These are phyloP conservation scores for Mesoclemmys tuberculata DNA, from an alignment of 2,113 vertebrate genomes.

Conservation along the genomic window DNA sequence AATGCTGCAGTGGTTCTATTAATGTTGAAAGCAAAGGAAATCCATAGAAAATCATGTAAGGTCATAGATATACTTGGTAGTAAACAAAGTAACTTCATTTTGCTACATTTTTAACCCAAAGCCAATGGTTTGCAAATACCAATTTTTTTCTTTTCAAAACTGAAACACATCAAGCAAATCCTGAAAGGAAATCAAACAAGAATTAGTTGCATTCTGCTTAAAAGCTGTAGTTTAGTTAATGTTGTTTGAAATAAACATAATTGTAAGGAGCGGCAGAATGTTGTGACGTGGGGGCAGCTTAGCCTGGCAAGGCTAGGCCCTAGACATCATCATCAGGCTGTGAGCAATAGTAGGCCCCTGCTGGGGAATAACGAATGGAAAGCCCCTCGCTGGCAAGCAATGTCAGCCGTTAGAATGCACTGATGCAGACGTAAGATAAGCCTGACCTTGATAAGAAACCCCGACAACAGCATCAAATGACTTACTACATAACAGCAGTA, in stretches of 20 bases:
- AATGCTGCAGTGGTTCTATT: background rate
- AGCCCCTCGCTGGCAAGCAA: no score
- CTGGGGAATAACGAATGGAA: no score
- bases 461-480: no score
- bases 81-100: background rate
- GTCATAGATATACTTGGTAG: background rate
- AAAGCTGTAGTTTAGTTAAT: background rate
- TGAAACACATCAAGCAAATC: background rate
- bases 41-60: background rate
- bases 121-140: background rate
- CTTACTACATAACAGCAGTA: no score
- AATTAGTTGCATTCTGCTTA: background rate
- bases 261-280: no score
- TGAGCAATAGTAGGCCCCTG: no score
- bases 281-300: no score
- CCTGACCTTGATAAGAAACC: no score
- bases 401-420: no score
- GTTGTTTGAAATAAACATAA: background rate
- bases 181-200: background rate
- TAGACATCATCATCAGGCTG: no score
- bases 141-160: background rate
- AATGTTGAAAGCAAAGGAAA: background rate
- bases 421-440: no score
- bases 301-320: no score
- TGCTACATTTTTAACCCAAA: background rate